Evolutionary conservation across 2,888 invertebrate genomes (phyloP).

Genomic region (Abrostola triplasia): DNA sequence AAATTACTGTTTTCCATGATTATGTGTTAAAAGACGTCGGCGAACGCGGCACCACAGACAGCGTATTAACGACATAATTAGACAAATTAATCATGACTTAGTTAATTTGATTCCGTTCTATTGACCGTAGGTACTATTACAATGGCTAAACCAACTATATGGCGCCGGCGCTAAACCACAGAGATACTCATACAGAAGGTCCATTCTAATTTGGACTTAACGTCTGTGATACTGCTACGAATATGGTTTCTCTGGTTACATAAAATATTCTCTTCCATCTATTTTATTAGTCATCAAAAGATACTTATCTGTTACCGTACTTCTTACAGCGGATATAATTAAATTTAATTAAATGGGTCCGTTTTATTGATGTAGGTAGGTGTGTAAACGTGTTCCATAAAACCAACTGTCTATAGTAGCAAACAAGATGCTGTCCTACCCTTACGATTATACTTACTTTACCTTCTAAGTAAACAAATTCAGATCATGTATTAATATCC

Average conservation of each 20-base stretch:
- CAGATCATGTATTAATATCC: not conserved
- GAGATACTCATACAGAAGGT: slow-evolving; percentile 5
- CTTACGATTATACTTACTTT: too few relatives aligned
- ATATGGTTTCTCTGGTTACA: too few relatives aligned
- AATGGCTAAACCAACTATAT: slow-evolving; percentile 5
- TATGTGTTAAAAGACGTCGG: too few relatives aligned
- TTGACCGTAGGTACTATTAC: not conserved
- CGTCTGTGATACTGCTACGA: too few relatives aligned
- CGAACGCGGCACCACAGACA: not conserved
- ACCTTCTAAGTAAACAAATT: not conserved
- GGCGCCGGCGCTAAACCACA: not conserved
- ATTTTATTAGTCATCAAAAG: too few relatives aligned
- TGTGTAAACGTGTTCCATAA: too few relatives aligned
- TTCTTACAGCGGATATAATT: too few relatives aligned
- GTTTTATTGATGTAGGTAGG: too few relatives aligned
- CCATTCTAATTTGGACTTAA: not conserved
- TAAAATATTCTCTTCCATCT: too few relatives aligned
- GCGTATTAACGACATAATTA: not conserved
- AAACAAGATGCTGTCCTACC: not conserved
- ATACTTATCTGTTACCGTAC: too few relatives aligned
- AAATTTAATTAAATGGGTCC: too few relatives aligned
- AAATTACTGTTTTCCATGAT: too few relatives aligned
- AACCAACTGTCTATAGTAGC: not conserved
- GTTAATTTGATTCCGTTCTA: not conserved
- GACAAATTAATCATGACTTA: slow-evolving; percentile 1